These are phyloP conservation scores for Chloebia gouldiae DNA, from an alignment of 2,113 vertebrate species.

Conservation along the genomic window DNA sequence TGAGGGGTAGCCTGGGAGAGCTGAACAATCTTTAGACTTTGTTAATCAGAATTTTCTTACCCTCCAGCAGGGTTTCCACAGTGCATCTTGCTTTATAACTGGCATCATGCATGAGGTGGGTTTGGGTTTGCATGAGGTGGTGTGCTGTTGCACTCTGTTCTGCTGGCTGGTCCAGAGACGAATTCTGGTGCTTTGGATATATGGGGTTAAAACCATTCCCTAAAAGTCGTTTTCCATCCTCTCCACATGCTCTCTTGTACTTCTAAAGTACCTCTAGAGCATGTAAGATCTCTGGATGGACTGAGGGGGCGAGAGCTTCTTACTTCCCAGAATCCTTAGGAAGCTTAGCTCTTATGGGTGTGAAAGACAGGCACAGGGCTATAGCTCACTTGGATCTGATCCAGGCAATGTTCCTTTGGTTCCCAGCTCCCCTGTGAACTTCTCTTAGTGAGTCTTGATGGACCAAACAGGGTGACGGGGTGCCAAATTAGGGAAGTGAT, in stretches of 20 bases:
- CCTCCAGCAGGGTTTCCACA: neutral
- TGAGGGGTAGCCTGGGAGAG: neutral
- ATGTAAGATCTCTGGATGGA: neutral
- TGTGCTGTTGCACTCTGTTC: neutral
- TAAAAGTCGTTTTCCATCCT: neutral
- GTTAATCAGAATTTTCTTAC: neutral
- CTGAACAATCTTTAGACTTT: neutral
- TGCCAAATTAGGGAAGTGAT: neutral
- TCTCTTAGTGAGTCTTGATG: neutral
- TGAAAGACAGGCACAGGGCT: neutral
- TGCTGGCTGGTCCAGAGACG: neutral
- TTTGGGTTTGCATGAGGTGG: neutral
- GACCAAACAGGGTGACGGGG: neutral
- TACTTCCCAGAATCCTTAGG: neutral
- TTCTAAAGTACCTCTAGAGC: neutral
- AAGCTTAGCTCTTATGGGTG: neutral
- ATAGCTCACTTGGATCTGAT: neutral
- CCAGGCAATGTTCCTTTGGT: neutral
- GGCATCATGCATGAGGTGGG: neutral
- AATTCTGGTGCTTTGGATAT: neutral
- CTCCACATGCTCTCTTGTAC: neutral
- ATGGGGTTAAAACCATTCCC: neutral
- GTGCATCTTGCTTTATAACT: neutral
- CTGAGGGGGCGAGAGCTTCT: neutral
- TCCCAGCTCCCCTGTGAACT: neutral